Base-by-base conservation (phyloP, 2,888 invertebrate genomes). In the Apamea monoglypha region DNA sequence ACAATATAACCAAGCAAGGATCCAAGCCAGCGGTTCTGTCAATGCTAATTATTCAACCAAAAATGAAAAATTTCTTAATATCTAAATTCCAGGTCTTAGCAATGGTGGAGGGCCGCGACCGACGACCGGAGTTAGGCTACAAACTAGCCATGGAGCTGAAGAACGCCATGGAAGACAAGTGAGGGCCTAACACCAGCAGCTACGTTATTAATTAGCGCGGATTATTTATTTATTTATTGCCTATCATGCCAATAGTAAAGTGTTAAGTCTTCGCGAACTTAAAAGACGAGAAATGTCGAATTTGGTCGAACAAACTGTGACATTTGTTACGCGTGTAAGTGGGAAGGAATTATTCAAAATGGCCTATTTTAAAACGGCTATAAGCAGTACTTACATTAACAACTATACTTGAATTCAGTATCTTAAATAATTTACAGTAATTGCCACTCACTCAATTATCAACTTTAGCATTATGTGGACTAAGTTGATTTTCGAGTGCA, bases 21-120 rank as follows among this genome's bases (percentile, higher is more conserved):
- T 16, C 47, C 47, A 47, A 50, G 16, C 18, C 50, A 18, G 16
- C 50, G 25, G 25, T 56, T 8, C 56, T 25, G 25, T 25, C 56
- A 56, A 56, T 25, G 25, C 3, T 32, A 5, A n/a, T 40, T n/a
- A 8, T 44, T n/a, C 18, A 44, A 44, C 40, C 10, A 6, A n/a
- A n/a, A 16, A 67, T 67, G 16, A n/a, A n/a, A 67, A 29, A 16
- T 18, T 56, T n/a, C 21, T 36, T 40, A 2, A 29, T 67, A 3
- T 61, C 3, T 18, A 25, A 63, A 59, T 74, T 95, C 5, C 96
- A 98, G 98, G 98, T 99, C 0, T 97, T 98, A 91, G 97, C 98
- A 0, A 98, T 99, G 98, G 98, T 99, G 7, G 98, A 98, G 91
- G 99, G 99, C 0, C 97, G 98, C 80, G 99, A 99, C 95, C 97